These are phyloP conservation scores for Alaudala cheleensis DNA, from an alignment of 2,113 vertebrate genomes.

Conservation along the genomic window DNA sequence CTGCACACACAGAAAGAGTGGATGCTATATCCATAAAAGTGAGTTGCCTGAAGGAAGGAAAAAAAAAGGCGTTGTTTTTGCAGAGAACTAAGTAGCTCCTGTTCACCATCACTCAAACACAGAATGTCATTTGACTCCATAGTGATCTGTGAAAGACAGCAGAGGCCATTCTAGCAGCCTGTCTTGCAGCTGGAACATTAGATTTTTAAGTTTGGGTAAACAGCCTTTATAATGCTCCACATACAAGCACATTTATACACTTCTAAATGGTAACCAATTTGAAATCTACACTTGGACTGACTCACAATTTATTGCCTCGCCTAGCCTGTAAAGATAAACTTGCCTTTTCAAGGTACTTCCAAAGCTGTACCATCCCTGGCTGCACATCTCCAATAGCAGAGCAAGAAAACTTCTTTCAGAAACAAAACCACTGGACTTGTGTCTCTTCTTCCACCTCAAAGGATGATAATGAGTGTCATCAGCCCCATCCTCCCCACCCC, in stretches of 20 bases:
- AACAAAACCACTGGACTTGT: background rate
- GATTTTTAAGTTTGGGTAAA: background rate
- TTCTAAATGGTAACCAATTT: background rate
- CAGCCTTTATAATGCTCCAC: background rate
- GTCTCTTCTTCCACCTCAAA: background rate
- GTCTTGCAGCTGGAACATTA: background rate
- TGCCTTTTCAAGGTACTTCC: background rate
- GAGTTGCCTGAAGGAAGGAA: background rate
- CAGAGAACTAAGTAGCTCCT: background rate
- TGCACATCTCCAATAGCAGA: background rate
- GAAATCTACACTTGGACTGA: background rate
- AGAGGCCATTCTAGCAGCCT: background rate
- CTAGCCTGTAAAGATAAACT: constrained; percentile 5
- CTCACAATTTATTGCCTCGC: constrained; percentile 28
- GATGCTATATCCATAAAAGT: background rate
- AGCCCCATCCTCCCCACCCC: background rate
- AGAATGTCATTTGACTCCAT: background rate
- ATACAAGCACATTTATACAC: background rate
- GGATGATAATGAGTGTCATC: accelerated
- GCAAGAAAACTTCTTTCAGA: background rate
- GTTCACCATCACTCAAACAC: background rate
- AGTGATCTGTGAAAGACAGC: background rate
- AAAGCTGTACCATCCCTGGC: background rate
- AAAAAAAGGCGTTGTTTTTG: background rate
- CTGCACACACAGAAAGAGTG: background rate